Base-by-base conservation (phyloP, 2,888 invertebrate species). In the Macrosiphum euphorbiae region DNA sequence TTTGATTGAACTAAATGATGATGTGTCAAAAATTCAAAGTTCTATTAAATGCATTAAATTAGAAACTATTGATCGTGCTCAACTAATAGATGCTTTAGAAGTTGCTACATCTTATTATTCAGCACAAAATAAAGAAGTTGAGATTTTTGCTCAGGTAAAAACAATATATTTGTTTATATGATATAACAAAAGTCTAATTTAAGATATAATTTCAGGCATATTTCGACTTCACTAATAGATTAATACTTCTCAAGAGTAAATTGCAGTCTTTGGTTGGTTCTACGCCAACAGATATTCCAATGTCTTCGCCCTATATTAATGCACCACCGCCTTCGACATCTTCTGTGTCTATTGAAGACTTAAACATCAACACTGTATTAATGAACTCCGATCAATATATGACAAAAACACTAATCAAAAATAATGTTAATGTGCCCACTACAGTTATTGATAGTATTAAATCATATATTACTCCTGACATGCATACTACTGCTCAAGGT, bases 111-210 rank as follows among this genome's bases (percentile, higher is more conserved):
- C 97, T 94, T 99, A 98, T 96, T 98, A 99, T 95, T 98, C 98
- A 85, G 98, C 97, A 41, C 99, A 99, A 96, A 97, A 98, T 94
- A 98, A 98, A 11, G 99, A 99, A 96, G 99, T 99, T 28, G 99
- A 98, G 96, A 98, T 99, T 94, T 99, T 99, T 52, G 98, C 98
- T 94, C 98, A 98, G 96, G 99, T 99, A 96, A 97, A 98, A 97
- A 24, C 1, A 47, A 47, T 88, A 50, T 50, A n/a, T 52, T 61
- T 13, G 26, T 50, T 11, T 50, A 35, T 41, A 58, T 86, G n/a
- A 35, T 41, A 35, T 85, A 24, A 88, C 24, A 41, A 10, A 5
- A 87, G 44, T 78, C 26, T 88, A 92, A 94, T 55, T 86, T 47
- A 26, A 61, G n/a, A 88, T 50, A 90, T 1, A 28, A 94, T 95